Base-by-base conservation (phyloP, 1,140 invertebrate species). In the Drosophila takahashii region DNA sequence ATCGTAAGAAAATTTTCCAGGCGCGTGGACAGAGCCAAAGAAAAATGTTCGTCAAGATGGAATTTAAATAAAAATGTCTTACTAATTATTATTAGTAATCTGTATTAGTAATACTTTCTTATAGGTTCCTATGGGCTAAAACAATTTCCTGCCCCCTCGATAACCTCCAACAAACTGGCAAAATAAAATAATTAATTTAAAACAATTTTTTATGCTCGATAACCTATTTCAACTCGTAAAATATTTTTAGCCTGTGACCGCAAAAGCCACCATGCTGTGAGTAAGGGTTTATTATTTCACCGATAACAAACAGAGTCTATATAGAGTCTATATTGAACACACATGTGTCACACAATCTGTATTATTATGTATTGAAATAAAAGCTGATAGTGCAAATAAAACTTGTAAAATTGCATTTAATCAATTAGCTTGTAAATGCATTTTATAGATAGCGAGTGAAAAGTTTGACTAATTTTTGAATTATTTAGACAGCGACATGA, bases 1-100 rank as follows among this genome's bases (percentile, higher is more conserved):
- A 47, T 7, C 34, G 34, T 44, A 48, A 16, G 36, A 58, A 84
- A 71, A 72, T 18, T 70, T 83, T 83, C 70, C 80, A 83, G 62
- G 62, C 71, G 56, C 50, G 1, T 36, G 51, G 9, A 18, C 10
- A 44, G 57, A 62, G 26, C 7, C 81, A 44, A 39, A 4, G 41
- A 9, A 67, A 84, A 84, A 76, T 56, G 56, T 79, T 84, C 7
- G 44, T 42, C 1, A 18, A 18, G 41, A 11, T 10, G 3, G 34
- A 18, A 44, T 4, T 10, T 18, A 16, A 4, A 44, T 44, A 3
- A 44, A 2, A 18, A 44, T 18, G 4, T 18, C 3, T 44, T 3
- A 2, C 2, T 29, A 4, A 4, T 29, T 29, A 3, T 10, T 18
- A 42, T n/a, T n/a, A n/a, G n/a, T n/a, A n/a, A n/a, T 15, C 15